Percentiles rank a stretch among this genome's conserved stretches.
These are phyloP conservation scores for Brachionus calyciflorus DNA, from an alignment of 1,140 invertebrate species.

Conservation along the genomic window DNA sequence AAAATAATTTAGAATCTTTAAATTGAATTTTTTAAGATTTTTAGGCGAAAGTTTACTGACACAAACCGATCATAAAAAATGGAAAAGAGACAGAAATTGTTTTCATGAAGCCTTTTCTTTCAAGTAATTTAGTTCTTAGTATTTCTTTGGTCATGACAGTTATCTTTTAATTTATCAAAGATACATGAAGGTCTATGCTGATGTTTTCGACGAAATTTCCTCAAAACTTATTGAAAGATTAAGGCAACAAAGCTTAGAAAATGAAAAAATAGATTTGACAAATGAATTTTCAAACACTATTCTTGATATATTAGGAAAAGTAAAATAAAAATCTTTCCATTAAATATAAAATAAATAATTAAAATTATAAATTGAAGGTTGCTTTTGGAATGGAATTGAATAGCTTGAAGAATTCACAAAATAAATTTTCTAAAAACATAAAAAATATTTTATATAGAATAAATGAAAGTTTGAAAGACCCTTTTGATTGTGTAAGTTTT, in stretches of 20 bases:
- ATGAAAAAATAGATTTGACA: background rate
- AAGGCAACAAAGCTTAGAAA: background rate
- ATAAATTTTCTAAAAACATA: background rate
- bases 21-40: too few relatives aligned
- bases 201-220: background rate
- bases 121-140: background rate
- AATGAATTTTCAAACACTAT: background rate
- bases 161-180: too few relatives aligned
- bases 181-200: background rate
- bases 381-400: background rate
- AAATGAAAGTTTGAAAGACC: background rate
- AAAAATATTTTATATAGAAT: background rate
- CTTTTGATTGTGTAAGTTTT: background rate
- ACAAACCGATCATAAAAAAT: background rate
- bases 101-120: background rate
- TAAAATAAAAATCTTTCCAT: background rate
- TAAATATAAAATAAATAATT: too few relatives aligned
- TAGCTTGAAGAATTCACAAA: background rate
- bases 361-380: background rate
- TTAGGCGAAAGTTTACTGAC: background rate
- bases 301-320: background rate
- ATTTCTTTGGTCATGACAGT: too few relatives aligned
- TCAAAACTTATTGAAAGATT: background rate
- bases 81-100: background rate
- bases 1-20: background rate